Base-by-base conservation (phyloP, 2,113 vertebrate species). In the Capricornis sumatraensis region DNA sequence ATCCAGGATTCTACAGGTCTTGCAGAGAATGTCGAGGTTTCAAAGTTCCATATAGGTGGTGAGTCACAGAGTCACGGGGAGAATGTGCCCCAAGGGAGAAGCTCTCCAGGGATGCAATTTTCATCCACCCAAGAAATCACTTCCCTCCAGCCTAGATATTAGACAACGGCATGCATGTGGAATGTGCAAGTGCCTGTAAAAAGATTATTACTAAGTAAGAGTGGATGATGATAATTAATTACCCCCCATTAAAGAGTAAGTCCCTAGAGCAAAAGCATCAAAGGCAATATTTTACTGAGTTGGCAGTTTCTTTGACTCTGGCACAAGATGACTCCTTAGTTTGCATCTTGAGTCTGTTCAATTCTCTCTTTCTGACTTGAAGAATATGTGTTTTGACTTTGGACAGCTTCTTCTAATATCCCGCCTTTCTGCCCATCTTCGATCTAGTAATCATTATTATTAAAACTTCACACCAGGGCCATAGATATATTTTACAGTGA, bases 181-280 rank as follows among this genome's bases (percentile, higher is more conserved):
- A 98, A 98, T 96, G 93, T 93, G 88, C 88, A 91, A 96, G 40
- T 89, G 93, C 94, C 97, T 98, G 71, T 98, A 98, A 98, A 98
- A 97, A 57, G 95, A 96, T 98, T 98, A 98, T 98, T 98, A 98
- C 97, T 98, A 97, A 98, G 97, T 94, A 97, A 97, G 95, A 98
- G 97, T 96, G 64, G 97, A 97, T 98, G 98, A 98, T 98, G 97
- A 82, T 98, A 98, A 98, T 98, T 98, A 98, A 98, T 98, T 98
- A 97, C 60, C 96, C 91, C 74, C 97, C 93, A 98, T 97, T 98
- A 98, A 96, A 94, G 91, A 95, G 89, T 97, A 97, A 97, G 89
- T 89, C 97, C 95, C 97, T 97, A 45, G 74, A 93, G 97, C 97
- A 89, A 98, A 89, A 89, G 93, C 95, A 97, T 98, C 97, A 98